Evolutionary conservation across 2,888 invertebrate genomes (phyloP), one percentile per base, ranked within the genome.

Genomic region (Melanophora roralis): DNA sequence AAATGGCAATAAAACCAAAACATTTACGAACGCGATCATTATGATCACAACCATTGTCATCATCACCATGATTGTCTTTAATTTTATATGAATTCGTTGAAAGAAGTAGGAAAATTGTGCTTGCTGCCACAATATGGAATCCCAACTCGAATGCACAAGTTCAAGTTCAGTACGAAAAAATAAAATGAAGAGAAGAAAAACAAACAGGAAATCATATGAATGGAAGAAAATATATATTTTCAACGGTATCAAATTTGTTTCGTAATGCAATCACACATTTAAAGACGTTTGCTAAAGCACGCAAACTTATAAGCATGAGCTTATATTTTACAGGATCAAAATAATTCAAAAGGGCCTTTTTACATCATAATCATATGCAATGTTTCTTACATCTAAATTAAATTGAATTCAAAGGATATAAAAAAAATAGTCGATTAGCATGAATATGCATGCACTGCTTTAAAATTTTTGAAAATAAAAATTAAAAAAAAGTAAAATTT

Each of bases 201-300:
- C 64, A 79, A 75, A 72, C 80, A 76, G 76, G 80, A 80, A 80
- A 77, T 77, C 45, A 45, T 23, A 38, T 21, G 21, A 38, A 53
- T 19, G 23, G 3, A 59, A 38, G 36, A 64, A 32, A 36, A 43
- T 19, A 34, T 57, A 23, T 32, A 40, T 49, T 9, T 36, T 3
- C 14, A 45, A 49, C 59, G 38, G 32, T 36, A 36, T 47, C 12
- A 11, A 60, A 40, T 38, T 65, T 75, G 69, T 75, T 79, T 69
- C 75, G 65, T 74, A 74, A 79, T 40, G 53, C 62, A 51, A 64
- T 40, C 38, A 49, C 45, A 40, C 47, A 43, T 2, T 19, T 38
- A 32, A 36, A 45, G 59, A 53, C 51, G 67, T 60, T n/a, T 55
- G 11, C 45, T 45, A 34, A 51, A 19, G 27, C 43, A 60, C 5